Percentiles rank a stretch among this genome's conserved stretches.
phyloP scores from a whole-genome alignment of 2,797 vertebrate genomes.

The Furcifer pardalis region DNA sequence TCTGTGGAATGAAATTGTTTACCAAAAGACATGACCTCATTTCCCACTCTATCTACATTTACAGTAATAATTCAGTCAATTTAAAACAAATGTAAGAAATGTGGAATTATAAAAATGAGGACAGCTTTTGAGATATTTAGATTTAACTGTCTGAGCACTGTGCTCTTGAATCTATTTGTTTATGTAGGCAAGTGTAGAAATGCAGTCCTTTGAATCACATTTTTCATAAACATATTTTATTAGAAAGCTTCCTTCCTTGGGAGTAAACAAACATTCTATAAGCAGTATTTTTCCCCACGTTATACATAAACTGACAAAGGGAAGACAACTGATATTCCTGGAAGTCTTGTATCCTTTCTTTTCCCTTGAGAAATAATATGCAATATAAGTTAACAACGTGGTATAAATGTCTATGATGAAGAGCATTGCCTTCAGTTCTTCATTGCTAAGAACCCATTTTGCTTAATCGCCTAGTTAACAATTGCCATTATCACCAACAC shows the following conservation, averaged over 20 bases:
- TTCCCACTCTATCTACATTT: conserved; percentile 19
- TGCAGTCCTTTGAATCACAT: conserved; percentile 28
- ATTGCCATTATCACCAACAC: background rate
- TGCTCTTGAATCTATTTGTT: conserved; percentile 21
- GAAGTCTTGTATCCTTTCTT: background rate
- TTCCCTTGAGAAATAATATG: background rate
- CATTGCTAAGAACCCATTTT: background rate
- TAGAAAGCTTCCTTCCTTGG: background rate
- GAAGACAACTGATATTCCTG: background rate
- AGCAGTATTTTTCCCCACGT: background rate
- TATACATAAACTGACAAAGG: background rate
- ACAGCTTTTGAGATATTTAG: background rate
- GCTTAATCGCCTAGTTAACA: background rate
- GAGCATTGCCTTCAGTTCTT: background rate
- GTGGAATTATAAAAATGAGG: conserved; percentile 9
- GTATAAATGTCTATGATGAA: background rate
- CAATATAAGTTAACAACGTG: background rate
- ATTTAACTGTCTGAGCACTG: background rate
- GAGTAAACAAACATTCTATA: background rate
- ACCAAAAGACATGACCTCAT: conserved; percentile 22
- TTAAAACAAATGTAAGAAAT: conserved; percentile 9
- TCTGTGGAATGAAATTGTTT: conserved; percentile 16
- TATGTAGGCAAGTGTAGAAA: conserved; percentile 15
- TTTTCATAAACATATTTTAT: conserved; percentile 33
- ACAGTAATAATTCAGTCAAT: conserved; percentile 7